Percentiles rank a stretch among this genome's conserved stretches.
Conservation (phyloP, 2,797 vertebrate species). For the Scolopax rusticola region DNA sequence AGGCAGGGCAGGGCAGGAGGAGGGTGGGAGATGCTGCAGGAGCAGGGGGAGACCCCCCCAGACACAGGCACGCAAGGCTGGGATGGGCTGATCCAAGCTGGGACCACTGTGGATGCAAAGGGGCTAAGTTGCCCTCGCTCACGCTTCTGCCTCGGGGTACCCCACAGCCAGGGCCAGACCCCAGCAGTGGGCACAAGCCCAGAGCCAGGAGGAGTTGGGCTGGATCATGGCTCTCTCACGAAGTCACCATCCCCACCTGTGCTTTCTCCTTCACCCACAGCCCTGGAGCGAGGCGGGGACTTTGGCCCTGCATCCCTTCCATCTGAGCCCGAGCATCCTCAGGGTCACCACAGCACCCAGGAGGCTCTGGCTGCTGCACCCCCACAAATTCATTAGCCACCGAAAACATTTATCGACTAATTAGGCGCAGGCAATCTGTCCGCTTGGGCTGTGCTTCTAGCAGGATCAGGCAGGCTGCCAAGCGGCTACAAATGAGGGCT, state of each 20-base stretch:
- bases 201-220: neutral
- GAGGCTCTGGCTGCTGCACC: neutral
- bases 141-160: neutral
- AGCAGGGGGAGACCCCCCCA: neutral
- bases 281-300: neutral
- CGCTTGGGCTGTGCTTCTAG: neutral
- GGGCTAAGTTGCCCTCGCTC: rapidly evolving
- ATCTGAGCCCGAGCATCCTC: neutral
- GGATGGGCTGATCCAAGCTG: neutral
- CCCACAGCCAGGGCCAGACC: rapidly evolving
- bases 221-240: rapidly evolving
- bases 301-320: neutral
- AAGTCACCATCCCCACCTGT: rapidly evolving
- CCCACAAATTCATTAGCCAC: neutral
- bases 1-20: neutral
- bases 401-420: constrained; percentile 57
- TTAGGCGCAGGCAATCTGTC: constrained; percentile 43
- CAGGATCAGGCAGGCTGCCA: constrained; percentile 38
- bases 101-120: neutral
- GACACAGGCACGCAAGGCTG: neutral
- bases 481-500: neutral
- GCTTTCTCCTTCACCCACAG: neutral
- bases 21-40: neutral
- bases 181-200: neutral
- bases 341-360: neutral